Percentiles rank a stretch among this genome's conserved stretches.
Evolutionary conservation across 2,113 vertebrate genomes (phyloP).

Genomic region (Acrocephalus kingi): DNA sequence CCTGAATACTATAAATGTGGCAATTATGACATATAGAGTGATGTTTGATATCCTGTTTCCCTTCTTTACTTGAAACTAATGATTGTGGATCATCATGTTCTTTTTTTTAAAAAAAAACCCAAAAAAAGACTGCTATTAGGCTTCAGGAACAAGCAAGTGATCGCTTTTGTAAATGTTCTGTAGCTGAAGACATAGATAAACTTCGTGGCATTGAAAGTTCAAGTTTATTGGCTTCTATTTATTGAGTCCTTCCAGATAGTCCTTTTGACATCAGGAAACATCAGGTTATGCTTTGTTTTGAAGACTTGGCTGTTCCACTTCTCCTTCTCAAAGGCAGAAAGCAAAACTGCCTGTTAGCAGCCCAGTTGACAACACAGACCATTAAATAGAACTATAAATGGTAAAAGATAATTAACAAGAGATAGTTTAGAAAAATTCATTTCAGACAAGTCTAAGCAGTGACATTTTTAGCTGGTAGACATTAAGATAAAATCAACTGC

Average conservation of each 20-base stretch:
- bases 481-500: conserved; percentile 44
- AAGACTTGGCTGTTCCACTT: neutral
- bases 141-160: neutral
- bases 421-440: conserved; percentile 24
- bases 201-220: neutral
- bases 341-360: neutral
- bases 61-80: neutral
- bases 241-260: neutral
- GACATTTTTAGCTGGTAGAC: conserved; percentile 56
- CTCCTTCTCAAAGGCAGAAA: neutral
- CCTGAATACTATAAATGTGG: neutral
- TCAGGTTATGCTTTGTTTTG: neutral
- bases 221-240: neutral
- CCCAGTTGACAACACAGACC: neutral
- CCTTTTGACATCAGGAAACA: neutral
- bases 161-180: neutral
- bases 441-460: conserved; percentile 36
- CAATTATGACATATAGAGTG: neutral
- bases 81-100: neutral
- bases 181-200: neutral
- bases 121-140: neutral
- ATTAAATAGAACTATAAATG: neutral
- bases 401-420: conserved; percentile 35
- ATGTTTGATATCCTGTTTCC: neutral
- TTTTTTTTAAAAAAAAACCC: neutral